phyloP scores from a whole-genome alignment of 2,888 invertebrate species.

The Drosophila picticornis region DNA sequence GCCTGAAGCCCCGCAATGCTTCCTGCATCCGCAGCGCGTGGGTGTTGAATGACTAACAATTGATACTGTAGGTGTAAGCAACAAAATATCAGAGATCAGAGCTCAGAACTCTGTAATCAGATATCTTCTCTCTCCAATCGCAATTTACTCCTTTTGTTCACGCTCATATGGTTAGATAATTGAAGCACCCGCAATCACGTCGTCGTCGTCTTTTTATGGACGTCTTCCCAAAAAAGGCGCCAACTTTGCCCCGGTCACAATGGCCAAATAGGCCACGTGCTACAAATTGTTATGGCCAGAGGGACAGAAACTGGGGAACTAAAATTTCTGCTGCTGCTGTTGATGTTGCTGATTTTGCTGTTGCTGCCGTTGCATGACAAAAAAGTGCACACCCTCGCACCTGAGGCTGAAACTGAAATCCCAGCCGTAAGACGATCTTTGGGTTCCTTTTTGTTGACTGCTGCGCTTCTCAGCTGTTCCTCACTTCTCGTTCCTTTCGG shows the following conservation, averaged over 20 bases:
- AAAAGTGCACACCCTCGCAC: conserved; percentile 78
- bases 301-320: conserved; percentile 21
- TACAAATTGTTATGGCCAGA: conserved; percentile 60
- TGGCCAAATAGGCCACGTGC: conserved; percentile 79
- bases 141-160: conserved; percentile 40
- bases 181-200: conserved; percentile 59
- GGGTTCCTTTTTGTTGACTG: conserved; percentile 30
- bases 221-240: conserved; percentile 76
- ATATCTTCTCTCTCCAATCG: conserved; percentile 39
- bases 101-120: conserved; percentile 54
- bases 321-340: conserved; percentile 26
- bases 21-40: conserved; percentile 65
- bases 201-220: conserved; percentile 46
- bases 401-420: conserved; percentile 74
- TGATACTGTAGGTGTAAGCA: conserved; percentile 37
- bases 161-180: conserved; percentile 59
- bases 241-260: conserved; percentile 69
- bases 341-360: conserved; percentile 19
- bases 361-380: conserved; percentile 53
- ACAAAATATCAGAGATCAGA: conserved; percentile 46
- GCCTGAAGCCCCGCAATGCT: conserved; percentile 67
- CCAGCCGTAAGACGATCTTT: conserved; percentile 63
- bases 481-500: conserved; percentile 19
- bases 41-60: conserved; percentile 69
- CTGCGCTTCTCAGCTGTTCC: conserved; percentile 47